phyloP scores from a whole-genome alignment of 2,888 invertebrate species.

The Cerceris rybyensis region DNA sequence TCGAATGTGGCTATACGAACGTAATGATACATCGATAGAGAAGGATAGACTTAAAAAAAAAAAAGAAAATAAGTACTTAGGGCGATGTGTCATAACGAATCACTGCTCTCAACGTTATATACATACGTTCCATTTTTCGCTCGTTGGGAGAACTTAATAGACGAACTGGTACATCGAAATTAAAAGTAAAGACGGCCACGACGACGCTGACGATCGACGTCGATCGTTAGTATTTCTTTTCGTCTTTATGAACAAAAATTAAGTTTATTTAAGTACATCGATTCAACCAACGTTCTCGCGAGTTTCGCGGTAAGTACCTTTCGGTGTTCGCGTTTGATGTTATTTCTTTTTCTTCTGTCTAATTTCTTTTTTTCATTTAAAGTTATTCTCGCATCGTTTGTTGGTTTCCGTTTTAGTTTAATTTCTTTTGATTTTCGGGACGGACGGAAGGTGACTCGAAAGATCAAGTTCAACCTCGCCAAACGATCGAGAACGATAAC shows the following conservation, averaged over 20 bases:
- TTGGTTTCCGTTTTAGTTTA: constrained; percentile 24
- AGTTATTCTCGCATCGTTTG: background rate
- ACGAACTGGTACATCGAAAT: constrained; percentile 2
- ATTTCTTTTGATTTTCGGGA: constrained; percentile 66
- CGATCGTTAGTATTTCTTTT: constrained; percentile 33
- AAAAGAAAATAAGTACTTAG: constrained; percentile 59
- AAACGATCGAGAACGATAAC: constrained; percentile 46
- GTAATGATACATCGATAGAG: constrained; percentile 43
- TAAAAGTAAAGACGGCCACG: constrained; percentile 10
- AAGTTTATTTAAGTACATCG: constrained; percentile 73
- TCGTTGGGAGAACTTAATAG: constrained; percentile 3
- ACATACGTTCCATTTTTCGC: constrained; percentile 12
- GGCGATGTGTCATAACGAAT: constrained; percentile 52
- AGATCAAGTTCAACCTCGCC: constrained; percentile 52
- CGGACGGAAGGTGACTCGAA: constrained; percentile 66
- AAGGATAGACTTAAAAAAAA: constrained; percentile 28
- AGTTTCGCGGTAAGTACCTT: constrained; percentile 52
- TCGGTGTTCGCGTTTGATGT: constrained; percentile 43
- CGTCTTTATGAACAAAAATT: constrained; percentile 21
- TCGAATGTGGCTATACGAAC: constrained; percentile 40
- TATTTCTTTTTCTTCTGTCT: constrained; percentile 9
- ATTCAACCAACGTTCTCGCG: constrained; percentile 61
- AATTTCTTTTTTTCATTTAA: background rate
- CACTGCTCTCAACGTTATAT: constrained; percentile 40
- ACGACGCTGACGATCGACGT: constrained; percentile 40